Evolutionary conservation across 2,797 vertebrate species (phyloP).

Genomic region (Limnodromus scolopaceus): DNA sequence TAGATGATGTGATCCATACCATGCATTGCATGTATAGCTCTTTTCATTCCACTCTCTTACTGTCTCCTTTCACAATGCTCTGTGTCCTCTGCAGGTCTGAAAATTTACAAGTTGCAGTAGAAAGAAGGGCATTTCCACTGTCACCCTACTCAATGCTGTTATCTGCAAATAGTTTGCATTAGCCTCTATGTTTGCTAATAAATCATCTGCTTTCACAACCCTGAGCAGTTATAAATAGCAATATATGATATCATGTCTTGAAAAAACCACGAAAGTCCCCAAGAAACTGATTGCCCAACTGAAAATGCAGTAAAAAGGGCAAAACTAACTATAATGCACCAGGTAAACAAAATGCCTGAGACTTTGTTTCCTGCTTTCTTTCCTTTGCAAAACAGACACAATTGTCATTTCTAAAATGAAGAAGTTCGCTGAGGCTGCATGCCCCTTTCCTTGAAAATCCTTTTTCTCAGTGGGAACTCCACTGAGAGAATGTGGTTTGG

Average conservation of each 20-base stretch:
- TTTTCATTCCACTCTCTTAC: background rate
- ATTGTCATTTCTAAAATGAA: background rate
- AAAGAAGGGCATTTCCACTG: background rate
- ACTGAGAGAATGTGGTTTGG: background rate
- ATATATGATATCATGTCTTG: background rate
- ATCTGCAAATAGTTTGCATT: constrained; percentile 6
- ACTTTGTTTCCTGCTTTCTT: background rate
- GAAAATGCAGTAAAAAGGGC: background rate
- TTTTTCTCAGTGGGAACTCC: background rate
- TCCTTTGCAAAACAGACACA: background rate
- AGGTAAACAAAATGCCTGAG: background rate
- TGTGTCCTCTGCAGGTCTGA: background rate
- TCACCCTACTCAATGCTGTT: background rate
- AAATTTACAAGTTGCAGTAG: background rate
- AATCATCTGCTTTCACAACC: constrained; percentile 29
- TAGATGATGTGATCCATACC: background rate
- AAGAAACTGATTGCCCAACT: background rate
- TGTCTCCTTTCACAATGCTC: background rate
- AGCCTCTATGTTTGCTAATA: background rate
- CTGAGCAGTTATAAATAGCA: constrained; percentile 10
- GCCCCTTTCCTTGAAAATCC: background rate
- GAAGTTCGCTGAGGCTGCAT: background rate
- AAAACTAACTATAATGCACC: background rate
- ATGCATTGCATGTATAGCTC: background rate
- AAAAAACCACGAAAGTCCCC: constrained; percentile 17